Base-by-base conservation (phyloP, 2,888 invertebrate species). In the Congeria kusceri region DNA sequence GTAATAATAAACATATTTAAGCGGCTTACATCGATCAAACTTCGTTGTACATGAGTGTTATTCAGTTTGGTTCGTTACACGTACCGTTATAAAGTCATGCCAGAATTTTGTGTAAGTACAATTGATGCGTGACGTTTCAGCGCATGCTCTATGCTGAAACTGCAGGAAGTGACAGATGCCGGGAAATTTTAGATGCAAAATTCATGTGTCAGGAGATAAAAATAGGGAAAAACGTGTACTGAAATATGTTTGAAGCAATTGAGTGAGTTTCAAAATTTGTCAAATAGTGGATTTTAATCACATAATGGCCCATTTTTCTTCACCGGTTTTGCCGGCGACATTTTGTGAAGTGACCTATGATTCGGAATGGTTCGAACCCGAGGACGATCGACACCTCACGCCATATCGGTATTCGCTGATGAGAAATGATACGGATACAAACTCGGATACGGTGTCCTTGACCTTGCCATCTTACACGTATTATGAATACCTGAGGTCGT, bases 331-430 rank as follows among this genome's bases (percentile, higher is more conserved):
- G 29, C 65, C 76, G 23, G 74, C 86, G 28, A 87, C 88, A 27
- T 78, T 87, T 58, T 89, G 88, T 81, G 89, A 89, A 83, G 83
- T 89, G 66, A 83, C 86, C 32, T 89, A 89, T 72, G 87, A 88
- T 81, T 79, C 84, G 65, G 86, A 86, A 57, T 85, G 83, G 85
- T 53, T 73, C 27, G 79, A 75, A 32, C 65, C 65, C 27, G 80
- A 76, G n/a, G 86, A 85, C 39, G 82, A 86, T 46, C 69, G 83
- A 39, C 74, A 80, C 65, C 28, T 77, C n/a, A 87, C 87, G 7
- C 87, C 87, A 15, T 87, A 84, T 64, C 78, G 87, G 25, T 80
- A 80, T 72, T 80, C 83, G 0, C 56, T 83, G 44, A 27, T 77
- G 69, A 78, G 80, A 58, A 79, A 64, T 57, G 83, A 71, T 27